Evolutionary conservation across 1,140 invertebrate species (phyloP), one percentile per base, ranked within the genome.

Genomic region (Tetragonula clypearis): DNA sequence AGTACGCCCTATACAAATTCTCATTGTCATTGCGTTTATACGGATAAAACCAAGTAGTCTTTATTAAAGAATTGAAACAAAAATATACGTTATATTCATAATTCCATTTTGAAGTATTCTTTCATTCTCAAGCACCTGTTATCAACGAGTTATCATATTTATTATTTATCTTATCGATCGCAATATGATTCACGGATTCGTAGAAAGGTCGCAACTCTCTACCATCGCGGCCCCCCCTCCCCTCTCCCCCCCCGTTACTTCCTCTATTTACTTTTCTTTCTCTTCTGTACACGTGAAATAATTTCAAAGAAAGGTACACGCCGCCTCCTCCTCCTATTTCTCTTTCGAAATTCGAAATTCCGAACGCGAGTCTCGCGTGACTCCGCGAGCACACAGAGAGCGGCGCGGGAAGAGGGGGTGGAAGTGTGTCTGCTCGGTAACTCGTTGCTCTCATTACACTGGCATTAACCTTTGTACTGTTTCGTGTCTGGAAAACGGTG

Each of bases 401-500:
- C 8, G 0, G 21, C 30, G 30, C 30, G 30, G 30, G 30, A 30
- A 17, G 35, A 65, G 3, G n/a, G 26, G 53, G 17, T 66, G 68
- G 66, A 85, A 81, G 68, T 15, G 19, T n/a, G 55, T 79, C 69
- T 78, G 76, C 53, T 35, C 68, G 72, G 77, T 71, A 75, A 87
- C 78, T 87, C 82, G 60, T 88, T 88, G 74, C 68, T 88, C 82
- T 88, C 82, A 78, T 88, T 88, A 80, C 82, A 79, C 82, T 84
- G 86, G 56, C 86, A 88, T 88, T 88, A 88, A 88, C 86, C 86
- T 88, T 85, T 88, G 82, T 85, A 81, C 82, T 53, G 66, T 75
- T 85, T 71, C 85, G 56, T 84, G 73, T 69, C 77, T 75, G 62
- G 69, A 79, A 30, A 84, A 62, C 35, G 75, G 35, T 65, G 65